Conservation (phyloP, 1,140 invertebrate genomes). For the Anthonomus grandis region DNA sequence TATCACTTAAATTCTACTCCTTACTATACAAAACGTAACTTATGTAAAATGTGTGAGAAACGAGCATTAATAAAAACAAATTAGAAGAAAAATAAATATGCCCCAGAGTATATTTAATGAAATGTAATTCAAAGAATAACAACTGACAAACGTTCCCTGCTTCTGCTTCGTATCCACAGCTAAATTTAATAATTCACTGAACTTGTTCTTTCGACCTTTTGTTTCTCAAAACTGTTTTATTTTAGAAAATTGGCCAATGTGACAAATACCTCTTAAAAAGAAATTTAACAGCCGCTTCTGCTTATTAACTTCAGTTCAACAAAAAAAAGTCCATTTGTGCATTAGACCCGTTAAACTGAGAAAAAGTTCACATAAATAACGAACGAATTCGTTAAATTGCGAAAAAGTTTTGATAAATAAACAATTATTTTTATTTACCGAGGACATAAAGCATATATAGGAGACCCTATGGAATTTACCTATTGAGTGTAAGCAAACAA, state of each 20-base stretch:
- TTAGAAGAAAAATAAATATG: background rate
- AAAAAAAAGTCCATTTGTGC: too few relatives aligned
- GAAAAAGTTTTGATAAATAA: too few relatives aligned
- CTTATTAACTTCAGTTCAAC: background rate
- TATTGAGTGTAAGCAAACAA: too few relatives aligned
- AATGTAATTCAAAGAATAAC: background rate
- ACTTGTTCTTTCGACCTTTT: too few relatives aligned
- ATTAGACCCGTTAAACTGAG: too few relatives aligned
- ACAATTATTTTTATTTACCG: too few relatives aligned
- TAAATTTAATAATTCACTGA: background rate
- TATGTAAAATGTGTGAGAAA: background rate
- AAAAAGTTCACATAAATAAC: too few relatives aligned
- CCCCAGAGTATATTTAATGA: background rate
- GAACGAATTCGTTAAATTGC: too few relatives aligned
- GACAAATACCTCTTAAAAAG: background rate
- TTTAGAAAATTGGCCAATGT: background rate
- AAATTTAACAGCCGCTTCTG: background rate
- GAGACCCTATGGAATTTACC: too few relatives aligned
- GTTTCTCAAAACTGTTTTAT: background rate
- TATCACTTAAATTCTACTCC: background rate
- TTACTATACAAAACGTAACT: background rate
- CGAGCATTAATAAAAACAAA: background rate
- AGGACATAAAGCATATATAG: too few relatives aligned
- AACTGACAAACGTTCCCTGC: background rate
- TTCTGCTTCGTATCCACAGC: background rate